Evolutionary conservation across 1,140 invertebrate species (phyloP).

Genomic region (Argopecten irradians): DNA sequence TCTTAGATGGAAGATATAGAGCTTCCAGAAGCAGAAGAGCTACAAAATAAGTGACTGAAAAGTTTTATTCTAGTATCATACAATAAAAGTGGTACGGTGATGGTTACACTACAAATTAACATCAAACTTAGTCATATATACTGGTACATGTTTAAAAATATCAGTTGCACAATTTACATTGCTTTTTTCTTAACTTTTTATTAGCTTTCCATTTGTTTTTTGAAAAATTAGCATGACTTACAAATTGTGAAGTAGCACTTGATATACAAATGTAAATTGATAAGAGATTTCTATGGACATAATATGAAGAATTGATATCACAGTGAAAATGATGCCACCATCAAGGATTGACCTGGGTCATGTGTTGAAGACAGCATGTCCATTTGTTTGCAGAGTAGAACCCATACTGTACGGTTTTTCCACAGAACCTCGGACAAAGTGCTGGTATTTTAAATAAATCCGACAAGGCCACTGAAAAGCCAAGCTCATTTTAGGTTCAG

Average conservation of each 20-base stretch:
- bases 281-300: neutral
- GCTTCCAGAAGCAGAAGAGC: too few species aligned
- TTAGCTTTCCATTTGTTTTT: too few species aligned
- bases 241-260: neutral
- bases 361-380: constrained; percentile 61
- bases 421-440: constrained; percentile 45
- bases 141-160: too few species aligned
- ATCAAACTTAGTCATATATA: too few species aligned
- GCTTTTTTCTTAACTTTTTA: too few species aligned
- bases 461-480: constrained; percentile 69
- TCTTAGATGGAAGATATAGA: too few species aligned
- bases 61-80: too few species aligned
- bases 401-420: constrained; percentile 44
- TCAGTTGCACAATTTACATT: too few species aligned
- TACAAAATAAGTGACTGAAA: too few species aligned
- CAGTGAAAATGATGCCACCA: neutral
- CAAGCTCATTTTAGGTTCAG: constrained; percentile 66
- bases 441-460: constrained; percentile 61
- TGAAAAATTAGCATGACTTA: neutral
- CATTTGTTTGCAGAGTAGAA: constrained; percentile 57
- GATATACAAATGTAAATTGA: too few species aligned
- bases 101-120: too few species aligned
- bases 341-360: constrained; percentile 29
- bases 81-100: too few species aligned
- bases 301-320: neutral